Evolutionary conservation across 2,113 vertebrate species (phyloP).

Genomic region (Labrus mixtus): DNA sequence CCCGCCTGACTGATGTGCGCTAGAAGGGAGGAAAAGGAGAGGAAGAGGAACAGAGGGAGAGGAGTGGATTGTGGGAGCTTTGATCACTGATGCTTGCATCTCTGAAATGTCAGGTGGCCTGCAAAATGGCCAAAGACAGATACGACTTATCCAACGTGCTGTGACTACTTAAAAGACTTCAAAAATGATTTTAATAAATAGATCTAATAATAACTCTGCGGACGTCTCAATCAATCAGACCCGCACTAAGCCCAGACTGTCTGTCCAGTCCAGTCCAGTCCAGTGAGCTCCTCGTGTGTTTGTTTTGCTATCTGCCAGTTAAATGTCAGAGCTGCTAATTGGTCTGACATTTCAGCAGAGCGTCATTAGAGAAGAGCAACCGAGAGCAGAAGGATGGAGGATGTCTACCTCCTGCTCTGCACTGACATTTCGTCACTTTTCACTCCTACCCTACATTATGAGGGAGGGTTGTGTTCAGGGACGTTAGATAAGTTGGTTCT

Average conservation of each 20-base stretch:
- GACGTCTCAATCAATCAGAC: constrained; percentile 37
- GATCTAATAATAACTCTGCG: constrained; percentile 38
- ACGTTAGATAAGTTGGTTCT: not conserved
- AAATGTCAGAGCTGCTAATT: constrained; percentile 86
- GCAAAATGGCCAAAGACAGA: constrained; percentile 58
- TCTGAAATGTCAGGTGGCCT: constrained; percentile 78
- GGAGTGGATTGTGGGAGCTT: constrained; percentile 44
- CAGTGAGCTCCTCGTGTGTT: constrained; percentile 44
- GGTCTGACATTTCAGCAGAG: constrained; percentile 80
- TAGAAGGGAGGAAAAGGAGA: constrained; percentile 21
- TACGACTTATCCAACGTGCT: constrained; percentile 22
- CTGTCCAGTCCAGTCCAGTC: constrained; percentile 32
- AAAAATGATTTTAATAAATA: constrained; percentile 48
- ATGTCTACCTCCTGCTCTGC: constrained; percentile 57
- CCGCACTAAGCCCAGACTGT: constrained; percentile 16
- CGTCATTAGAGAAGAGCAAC: constrained; percentile 63
- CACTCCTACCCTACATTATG: not conserved
- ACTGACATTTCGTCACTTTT: constrained; percentile 63
- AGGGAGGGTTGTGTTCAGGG: not conserved
- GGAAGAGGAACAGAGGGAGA: constrained; percentile 10
- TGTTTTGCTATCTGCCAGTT: constrained; percentile 65
- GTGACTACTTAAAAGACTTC: constrained; percentile 31
- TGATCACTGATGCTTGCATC: constrained; percentile 65
- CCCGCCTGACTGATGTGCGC: constrained; percentile 58
- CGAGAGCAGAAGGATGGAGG: constrained; percentile 57